Base-by-base conservation (phyloP, 23 tunicate genomes). In the Ciona savignyi region DNA sequence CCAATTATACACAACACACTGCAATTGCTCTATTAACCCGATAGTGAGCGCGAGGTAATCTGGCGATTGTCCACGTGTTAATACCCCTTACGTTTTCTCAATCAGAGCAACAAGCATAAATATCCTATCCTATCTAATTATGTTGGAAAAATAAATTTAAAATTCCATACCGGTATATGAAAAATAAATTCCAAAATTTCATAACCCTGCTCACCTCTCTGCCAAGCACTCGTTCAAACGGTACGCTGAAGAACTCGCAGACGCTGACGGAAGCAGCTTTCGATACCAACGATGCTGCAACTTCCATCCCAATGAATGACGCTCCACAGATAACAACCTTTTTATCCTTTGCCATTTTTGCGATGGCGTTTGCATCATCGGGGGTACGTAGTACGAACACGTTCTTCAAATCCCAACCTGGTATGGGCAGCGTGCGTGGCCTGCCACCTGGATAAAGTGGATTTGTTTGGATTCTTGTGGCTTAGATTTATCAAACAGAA, bases 231-330 rank as follows among this genome's bases (percentile, higher is more conserved):
- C 75, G 67, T 70, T 90, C 87, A 79, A 82, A 90, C 0, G 97
- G 97, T 21, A 82, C 89, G 35, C 76, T 79, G 65, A 90, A 90
- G 51, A 75, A 79, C 51, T 90, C 97, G 60, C 97, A 90, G 25
- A 90, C 89, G 23, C 81, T 75, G 25, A 90, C 81, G 32, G 77
- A 68, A 23, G 68, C 70, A 60, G 97, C 89, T 48, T 74, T 79
- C 6, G 80, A 74, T 15, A 75, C 82, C 15, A 90, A 60, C 64
- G 82, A 63, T 0, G 89, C 68, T n/a, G 97, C 97, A 63, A 90
- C 86, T 71, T 90, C 97, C 97, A 90, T 90, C n/a, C 97, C 97
- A 49, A 90, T 90, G 35, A 90, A 90, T 15, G 89, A 83, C 2
- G 97, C 97, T 19, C 97, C 97, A 62, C 83, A 78, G 21, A 90